Base-by-base conservation (phyloP, 1,140 invertebrate species). In the Drosophila takahashii region DNA sequence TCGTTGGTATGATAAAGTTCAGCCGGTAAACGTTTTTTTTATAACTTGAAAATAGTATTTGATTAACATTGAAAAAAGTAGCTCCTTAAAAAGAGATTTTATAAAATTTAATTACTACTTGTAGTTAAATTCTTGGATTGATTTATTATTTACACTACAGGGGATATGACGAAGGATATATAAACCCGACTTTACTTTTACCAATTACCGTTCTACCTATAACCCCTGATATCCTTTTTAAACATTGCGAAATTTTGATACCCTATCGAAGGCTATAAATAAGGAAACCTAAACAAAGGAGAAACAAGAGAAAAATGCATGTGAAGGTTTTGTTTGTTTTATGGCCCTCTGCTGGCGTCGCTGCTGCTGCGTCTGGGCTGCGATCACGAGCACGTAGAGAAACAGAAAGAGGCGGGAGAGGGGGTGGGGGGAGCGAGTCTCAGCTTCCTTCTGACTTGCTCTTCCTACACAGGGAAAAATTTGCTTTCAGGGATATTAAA, bases 341-440 rank as follows among this genome's bases (percentile, higher is more conserved):
- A 26, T 48, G 57, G 45, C 52, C 15, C 29, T 45, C 48, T 51
- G 48, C 15, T 29, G 27, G 22, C 60, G 36, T 36, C 45, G 64
- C 64, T 67, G 61, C 60, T 65, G 72, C 72, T 47, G 71, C 53
- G 72, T 76, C 72, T 75, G 72, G 72, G 44, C 48, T 50, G 65
- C 53, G 72, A 76, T 77, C 74, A 77, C 54, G 62, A 50, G 59
- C 29, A 48, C 34, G 65, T 18, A 36, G 26, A 66, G 15, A 32
- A 18, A 13, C 9, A 27, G 3, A 11, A 6, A 22, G 15, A 11
- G 10, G 39, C 7, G 16, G 26, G n/a, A 8, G 16, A 16, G 18
- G 2, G 16, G 13, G 11, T 11, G 13, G 3, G 13, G 3, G 29
- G 7, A 2, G 39, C n/a, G 15, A 2, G 45, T 34, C 45, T 27